Base-by-base conservation (phyloP, 2,888 invertebrate species). In the Spatulosminthurus flaviceps region DNA sequence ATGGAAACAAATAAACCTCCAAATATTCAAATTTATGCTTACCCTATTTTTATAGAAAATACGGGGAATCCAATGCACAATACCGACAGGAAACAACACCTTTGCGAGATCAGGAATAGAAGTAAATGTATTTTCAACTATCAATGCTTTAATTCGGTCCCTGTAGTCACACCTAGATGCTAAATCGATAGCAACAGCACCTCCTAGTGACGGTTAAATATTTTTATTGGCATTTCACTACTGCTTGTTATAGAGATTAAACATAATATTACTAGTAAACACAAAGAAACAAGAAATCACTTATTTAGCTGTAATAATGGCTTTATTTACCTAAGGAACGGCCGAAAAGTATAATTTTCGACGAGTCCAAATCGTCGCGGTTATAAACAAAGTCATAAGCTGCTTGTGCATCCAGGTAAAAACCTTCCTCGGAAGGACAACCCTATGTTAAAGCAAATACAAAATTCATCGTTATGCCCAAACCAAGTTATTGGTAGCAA, bases 121-220 rank as follows among this genome's bases (percentile, higher is more conserved):
- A 4, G 96, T 96, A 87, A 98, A 98, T 1, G 97, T 97, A 88
- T 98, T 98, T 88, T 98, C 97, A 22, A 97, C 91, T 83, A 98
- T 91, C 82, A 96, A 88, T 84, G 94, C 95, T 92, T 94, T 93
- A 81, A 97, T 91, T 89, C 92, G 93, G 85, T 92, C 91, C 60
- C 92, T 90, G 88, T 94, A 94, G 84, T 93, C 92, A 22, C 92
- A 89, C 86, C 92, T 91, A 24, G 93, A 92, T 0, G 94, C 94
- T 80, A 96, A 89, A 88, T 96, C 94, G 83, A 97, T 93, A 0
- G 95, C 96, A 77, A 98, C 93, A 21, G 96, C 97, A 60, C 97
- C 97, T 84, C 97, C 97, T 90, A 87, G 77, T 87, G 24, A 43
- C 42, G 21, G 13, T 24, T 21, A 9, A 71, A 71, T n/a, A n/a